These are phyloP conservation scores for Bostrychus sinensis DNA, from an alignment of 2,113 vertebrate genomes.

Conservation along the genomic window DNA sequence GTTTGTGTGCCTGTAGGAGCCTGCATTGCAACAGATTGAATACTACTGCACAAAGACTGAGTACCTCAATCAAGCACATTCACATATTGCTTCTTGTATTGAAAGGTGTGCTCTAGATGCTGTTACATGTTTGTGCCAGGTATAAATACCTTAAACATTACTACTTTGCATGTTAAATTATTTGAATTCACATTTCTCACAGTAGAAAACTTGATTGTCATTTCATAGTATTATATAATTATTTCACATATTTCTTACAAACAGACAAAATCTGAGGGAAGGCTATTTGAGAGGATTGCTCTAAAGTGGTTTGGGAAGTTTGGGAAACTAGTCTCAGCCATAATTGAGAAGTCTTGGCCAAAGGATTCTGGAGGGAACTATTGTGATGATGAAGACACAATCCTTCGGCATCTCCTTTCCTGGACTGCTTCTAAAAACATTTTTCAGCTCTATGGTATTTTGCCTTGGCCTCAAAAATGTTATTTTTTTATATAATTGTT, in stretches of 20 bases:
- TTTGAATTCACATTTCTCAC: neutral
- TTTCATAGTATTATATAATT: too few relatives aligned
- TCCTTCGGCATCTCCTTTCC: constrained; percentile 82
- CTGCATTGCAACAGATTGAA: constrained; percentile 71
- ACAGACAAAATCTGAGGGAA: constrained; percentile 74
- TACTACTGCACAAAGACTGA: constrained; percentile 75
- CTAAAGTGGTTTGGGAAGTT: constrained; percentile 62
- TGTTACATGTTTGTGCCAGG: constrained; percentile 85
- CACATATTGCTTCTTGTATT: constrained; percentile 75
- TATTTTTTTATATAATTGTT: neutral
- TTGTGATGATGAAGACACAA: constrained; percentile 51
- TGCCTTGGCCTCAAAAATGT: neutral
- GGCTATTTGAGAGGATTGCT: constrained; percentile 67
- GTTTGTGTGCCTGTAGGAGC: constrained; percentile 73
- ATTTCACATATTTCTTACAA: neutral
- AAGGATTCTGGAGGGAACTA: constrained; percentile 15
- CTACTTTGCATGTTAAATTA: too few relatives aligned
- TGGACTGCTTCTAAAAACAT: constrained; percentile 83
- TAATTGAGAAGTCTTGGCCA: constrained; percentile 89
- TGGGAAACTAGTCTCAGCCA: constrained; percentile 84
- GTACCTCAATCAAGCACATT: neutral
- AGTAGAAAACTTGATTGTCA: neutral
- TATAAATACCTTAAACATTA: too few relatives aligned
- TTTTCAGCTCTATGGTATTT: constrained; percentile 83
- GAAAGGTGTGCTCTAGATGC: constrained; percentile 86